Conservation (phyloP, 2,888 invertebrate genomes). For the Troilus luridus region DNA sequence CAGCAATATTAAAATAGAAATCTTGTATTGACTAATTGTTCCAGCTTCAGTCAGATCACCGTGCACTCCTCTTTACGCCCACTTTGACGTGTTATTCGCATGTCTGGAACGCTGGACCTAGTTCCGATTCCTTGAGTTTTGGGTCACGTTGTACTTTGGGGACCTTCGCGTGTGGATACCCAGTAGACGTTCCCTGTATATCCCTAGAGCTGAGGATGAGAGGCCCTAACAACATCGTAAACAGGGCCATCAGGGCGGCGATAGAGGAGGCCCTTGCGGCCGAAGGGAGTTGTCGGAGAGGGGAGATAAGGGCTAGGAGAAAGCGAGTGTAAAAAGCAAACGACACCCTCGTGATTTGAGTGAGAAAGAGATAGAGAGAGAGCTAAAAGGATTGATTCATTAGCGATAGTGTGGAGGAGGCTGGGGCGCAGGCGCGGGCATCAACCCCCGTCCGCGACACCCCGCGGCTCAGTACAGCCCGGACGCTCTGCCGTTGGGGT, state of each 20-base stretch:
- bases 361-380: slow-evolving; percentile 11
- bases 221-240: not conserved
- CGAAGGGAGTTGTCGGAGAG: not conserved
- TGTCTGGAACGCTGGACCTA: not conserved
- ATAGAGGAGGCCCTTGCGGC: not conserved
- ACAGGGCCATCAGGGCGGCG: not conserved
- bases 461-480: slow-evolving; percentile 32
- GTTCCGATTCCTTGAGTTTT: not conserved
- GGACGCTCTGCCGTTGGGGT: not conserved
- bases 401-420: slow-evolving; percentile 1
- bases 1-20: too few species aligned
- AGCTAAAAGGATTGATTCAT: slow-evolving; percentile 50
- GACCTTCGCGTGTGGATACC: not conserved
- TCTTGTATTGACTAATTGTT: too few species aligned
- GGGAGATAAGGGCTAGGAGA: not conserved
- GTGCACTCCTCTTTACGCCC: too few species aligned
- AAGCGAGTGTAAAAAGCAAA: not conserved
- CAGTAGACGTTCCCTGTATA: not conserved
- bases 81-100: too few species aligned
- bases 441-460: slow-evolving; percentile 37
- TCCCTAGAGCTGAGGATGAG: not conserved
- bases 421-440: slow-evolving; percentile 12
- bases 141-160: not conserved
- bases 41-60: too few species aligned
- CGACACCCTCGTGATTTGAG: slow-evolving; percentile 29